Conservation (phyloP, 30 jellyfish, hydroid and myxozoan species). For the Aurelia sp. region DNA sequence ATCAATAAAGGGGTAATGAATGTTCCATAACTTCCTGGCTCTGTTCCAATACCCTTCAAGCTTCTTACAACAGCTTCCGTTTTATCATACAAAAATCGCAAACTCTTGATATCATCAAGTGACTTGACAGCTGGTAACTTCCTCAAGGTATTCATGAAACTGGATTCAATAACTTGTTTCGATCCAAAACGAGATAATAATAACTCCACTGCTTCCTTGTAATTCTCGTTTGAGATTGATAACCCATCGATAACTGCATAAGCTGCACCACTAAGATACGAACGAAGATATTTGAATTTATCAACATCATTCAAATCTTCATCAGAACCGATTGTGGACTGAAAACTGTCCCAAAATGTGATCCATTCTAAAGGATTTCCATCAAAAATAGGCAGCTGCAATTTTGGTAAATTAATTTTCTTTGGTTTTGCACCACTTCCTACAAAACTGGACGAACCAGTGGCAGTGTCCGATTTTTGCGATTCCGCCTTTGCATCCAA, state of each 20-base stretch:
- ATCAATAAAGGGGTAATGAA: not conserved
- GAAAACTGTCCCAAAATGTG: constrained; percentile 41
- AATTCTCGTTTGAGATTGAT: constrained; percentile 9
- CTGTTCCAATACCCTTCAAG: constrained; percentile 23
- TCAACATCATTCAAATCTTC: constrained; percentile 23
- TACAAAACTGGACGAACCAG: not conserved
- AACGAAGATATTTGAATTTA: not conserved
- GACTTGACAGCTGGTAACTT: constrained; percentile 1
- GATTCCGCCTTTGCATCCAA: not conserved
- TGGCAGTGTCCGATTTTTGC: not conserved
- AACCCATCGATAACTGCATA: constrained; percentile 25
- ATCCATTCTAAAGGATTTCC: constrained; percentile 50
- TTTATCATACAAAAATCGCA: constrained; percentile 23
- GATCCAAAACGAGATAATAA: constrained; percentile 3
- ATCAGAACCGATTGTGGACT: not conserved
- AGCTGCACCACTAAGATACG: constrained; percentile 7
- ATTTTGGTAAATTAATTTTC: constrained; percentile 16
- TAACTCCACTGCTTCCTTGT: no score
- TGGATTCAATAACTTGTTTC: constrained; percentile 41
- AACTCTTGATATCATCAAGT: constrained; percentile 8
- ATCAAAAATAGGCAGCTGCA: constrained; percentile 14
- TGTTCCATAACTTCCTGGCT: constrained; percentile 23
- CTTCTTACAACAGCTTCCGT: constrained; percentile 25
- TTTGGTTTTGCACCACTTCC: not conserved
- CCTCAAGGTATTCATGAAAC: constrained; percentile 16